A percentile compares a stretch with the other conserved stretches of the same genome.
Evolutionary conservation across 1,140 invertebrate species (phyloP).

Genomic region (Pachyrhynchus sulphureomaculatus): DNA sequence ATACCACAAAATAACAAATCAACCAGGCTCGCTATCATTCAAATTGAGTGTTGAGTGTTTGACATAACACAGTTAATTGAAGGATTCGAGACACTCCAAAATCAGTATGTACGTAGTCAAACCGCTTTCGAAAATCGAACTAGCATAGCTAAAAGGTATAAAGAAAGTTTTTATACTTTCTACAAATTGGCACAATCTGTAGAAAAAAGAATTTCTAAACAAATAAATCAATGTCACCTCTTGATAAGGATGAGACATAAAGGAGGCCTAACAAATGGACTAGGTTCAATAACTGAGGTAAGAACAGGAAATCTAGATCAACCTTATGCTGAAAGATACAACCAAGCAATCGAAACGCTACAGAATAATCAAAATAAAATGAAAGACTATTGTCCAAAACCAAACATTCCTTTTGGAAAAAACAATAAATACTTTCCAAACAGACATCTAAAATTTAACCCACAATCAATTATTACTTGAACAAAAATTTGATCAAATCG

Average conservation of each 20-base stretch:
- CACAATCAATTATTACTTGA: no score
- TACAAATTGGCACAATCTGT: no score
- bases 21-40: slow-evolving; percentile 18
- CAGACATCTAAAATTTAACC: neutral
- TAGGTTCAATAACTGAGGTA: slow-evolving; percentile 14
- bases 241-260: no score
- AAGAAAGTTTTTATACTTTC: no score
- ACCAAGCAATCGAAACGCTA: neutral
- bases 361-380: slow-evolving; percentile 12
- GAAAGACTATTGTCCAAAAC: neutral
- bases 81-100: no score
- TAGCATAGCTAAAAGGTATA: no score
- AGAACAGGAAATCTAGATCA: slow-evolving; percentile 16
- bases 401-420: neutral
- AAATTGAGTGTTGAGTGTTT: slow-evolving; percentile 17
- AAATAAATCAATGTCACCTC: neutral
- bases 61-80: no score
- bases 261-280: slow-evolving; percentile 12
- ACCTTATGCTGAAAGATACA: slow-evolving; percentile 3
- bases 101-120: neutral
- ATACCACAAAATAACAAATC: slow-evolving; percentile 1
- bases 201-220: no score
- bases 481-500: no score
- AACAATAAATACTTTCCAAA: neutral
- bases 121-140: neutral